Conservation (phyloP, 2,888 invertebrate genomes). For the Cloeon dipterum region DNA sequence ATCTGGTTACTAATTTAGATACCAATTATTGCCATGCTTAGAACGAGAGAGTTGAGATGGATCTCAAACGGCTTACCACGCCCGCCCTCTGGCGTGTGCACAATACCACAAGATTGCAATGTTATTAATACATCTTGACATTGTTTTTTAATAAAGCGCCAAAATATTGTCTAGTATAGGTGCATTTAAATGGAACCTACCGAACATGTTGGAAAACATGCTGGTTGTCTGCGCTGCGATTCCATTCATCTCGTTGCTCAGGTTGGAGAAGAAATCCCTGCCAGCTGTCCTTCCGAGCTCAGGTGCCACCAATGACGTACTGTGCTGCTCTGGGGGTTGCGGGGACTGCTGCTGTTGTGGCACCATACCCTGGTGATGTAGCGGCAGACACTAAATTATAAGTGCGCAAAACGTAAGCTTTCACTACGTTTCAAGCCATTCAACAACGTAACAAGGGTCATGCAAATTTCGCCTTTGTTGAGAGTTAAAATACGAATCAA, state of each 20-base stretch:
- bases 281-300: slow-evolving; percentile 18
- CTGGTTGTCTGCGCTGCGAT: slow-evolving; percentile 79
- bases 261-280: slow-evolving; percentile 69
- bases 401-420: not conserved
- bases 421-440: too few relatives aligned
- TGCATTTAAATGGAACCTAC: slow-evolving; percentile 29
- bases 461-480: too few relatives aligned
- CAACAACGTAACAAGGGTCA: too few relatives aligned
- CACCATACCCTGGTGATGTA: not conserved
- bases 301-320: slow-evolving; percentile 34
- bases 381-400: not conserved
- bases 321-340: slow-evolving; percentile 9
- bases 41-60: not conserved
- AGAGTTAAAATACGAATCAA: too few relatives aligned
- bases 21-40: too few relatives aligned
- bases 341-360: slow-evolving; percentile 14
- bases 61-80: not conserved
- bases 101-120: not conserved
- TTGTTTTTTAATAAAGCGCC: not conserved
- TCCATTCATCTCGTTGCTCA: slow-evolving; percentile 81
- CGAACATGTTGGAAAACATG: slow-evolving; percentile 88
- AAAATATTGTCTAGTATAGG: too few relatives aligned
- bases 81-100: slow-evolving; percentile 1
- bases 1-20: too few relatives aligned
- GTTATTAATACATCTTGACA: not conserved